Conservation (phyloP, 53 echinoderm and acorn worm species). For the Antedon mediterranea region DNA sequence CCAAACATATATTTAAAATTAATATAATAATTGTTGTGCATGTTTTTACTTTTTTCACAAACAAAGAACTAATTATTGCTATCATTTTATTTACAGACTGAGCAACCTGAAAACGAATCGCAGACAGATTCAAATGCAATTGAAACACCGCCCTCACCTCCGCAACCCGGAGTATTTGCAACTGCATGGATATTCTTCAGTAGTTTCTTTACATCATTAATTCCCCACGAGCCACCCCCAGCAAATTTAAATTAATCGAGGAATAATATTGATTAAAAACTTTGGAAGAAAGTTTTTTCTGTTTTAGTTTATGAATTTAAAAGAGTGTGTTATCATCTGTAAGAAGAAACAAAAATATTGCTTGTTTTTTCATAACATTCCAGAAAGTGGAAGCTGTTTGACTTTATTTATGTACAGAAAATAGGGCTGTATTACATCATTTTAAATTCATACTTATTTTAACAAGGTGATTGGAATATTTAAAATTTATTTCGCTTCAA, state of each 20-base stretch:
- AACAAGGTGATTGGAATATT: too few relatives aligned
- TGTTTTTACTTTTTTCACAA: too few relatives aligned
- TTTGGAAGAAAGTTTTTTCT: neutral
- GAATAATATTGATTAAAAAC: neutral
- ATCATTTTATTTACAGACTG: constrained; percentile 17
- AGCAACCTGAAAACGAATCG: constrained; percentile 15
- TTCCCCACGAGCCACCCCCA: constrained; percentile 56
- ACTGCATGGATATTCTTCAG: constrained; percentile 75
- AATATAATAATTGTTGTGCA: too few relatives aligned
- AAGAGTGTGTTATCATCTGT: neutral
- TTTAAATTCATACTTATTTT: too few relatives aligned
- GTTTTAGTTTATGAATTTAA: neutral
- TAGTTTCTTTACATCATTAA: constrained; percentile 86
- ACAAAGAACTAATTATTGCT: neutral
- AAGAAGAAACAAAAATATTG: neutral
- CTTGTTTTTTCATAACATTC: neutral
- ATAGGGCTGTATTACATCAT: too few relatives aligned
- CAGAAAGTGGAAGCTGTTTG: neutral
- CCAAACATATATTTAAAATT: too few relatives aligned
- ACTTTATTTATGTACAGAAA: too few relatives aligned
- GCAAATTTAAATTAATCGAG: neutral
- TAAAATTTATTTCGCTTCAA: too few relatives aligned
- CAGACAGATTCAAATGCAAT: constrained; percentile 18
- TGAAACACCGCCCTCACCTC: constrained; percentile 30
- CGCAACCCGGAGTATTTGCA: constrained; percentile 48